Evolutionary conservation across 1,140 invertebrate genomes (phyloP), one percentile per base, ranked within the genome.

Genomic region (Monochamus saltuarius): DNA sequence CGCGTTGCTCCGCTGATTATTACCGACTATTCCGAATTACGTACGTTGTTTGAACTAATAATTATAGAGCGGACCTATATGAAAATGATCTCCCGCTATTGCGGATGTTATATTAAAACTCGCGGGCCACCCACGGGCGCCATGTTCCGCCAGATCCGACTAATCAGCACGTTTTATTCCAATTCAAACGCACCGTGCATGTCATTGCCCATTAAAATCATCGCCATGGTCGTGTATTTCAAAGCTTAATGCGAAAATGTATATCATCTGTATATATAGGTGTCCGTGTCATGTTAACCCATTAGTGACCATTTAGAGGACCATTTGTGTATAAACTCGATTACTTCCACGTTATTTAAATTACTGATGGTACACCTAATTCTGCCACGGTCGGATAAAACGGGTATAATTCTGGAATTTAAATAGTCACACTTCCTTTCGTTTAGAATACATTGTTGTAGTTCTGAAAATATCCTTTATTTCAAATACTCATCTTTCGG

Each of bases 141-240:
- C 68, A 70, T 71, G 63, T 68, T 70, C 58, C 49, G 56, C 37
- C 62, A 34, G 53, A 55, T 58, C 59, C 61, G 66, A 72, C 73
- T 74, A 74, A 74, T 74, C 73, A 74, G 73, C 73, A 73, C 73
- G 73, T 75, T 74, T 74, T 72, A 72, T 72, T 67, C 66, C 64
- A 67, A 73, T 72, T 70, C 67, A 71, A 73, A 72, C 70, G 66
- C 70, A 69, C 67, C 59, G 67, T 62, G 67, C 71, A 73, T 75
- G 72, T 74, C 73, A 74, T 74, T 73, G 70, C 71, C 72, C 67
- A 74, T 75, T 74, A 74, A 71, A 73, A 73, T 73, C 73, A 70
- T 72, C 62, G 67, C 61, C 64, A 53, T 69, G 64, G 62, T 46
- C 50, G 62, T 43, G 63, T 65, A 65, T 69, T 67, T 66, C 64